phyloP scores from a whole-genome alignment of 2,113 vertebrate genomes.

The Willisornis vidua region DNA sequence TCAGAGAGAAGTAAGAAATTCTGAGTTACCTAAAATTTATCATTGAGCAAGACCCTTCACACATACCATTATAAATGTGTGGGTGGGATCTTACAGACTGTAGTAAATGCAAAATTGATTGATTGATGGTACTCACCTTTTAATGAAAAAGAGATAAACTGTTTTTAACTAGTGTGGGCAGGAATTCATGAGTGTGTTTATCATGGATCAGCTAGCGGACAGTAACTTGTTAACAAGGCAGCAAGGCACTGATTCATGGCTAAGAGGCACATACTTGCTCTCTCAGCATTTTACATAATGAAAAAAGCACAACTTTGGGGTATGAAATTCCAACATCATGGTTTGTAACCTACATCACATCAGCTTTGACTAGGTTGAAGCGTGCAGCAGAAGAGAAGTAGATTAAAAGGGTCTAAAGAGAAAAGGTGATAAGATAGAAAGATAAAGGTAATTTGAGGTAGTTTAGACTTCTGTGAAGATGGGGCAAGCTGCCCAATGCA shows the following conservation, averaged over 20 bases:
- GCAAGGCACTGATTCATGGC: background rate
- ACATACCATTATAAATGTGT: background rate
- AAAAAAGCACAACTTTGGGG: background rate
- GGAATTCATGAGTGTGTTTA: background rate
- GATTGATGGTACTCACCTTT: background rate
- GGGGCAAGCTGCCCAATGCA: background rate
- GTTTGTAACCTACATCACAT: background rate
- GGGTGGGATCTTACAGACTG: background rate
- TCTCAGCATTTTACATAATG: background rate
- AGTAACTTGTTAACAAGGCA: background rate
- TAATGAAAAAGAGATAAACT: background rate
- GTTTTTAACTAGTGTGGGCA: background rate
- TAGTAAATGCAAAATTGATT: background rate
- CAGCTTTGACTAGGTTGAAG: background rate
- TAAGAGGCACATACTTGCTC: background rate
- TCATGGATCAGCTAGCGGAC: background rate
- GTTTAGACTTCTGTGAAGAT: background rate
- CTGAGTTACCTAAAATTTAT: background rate
- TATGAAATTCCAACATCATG: background rate
- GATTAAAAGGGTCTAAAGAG: background rate
- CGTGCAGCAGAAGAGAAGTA: background rate
- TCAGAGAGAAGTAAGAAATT: background rate
- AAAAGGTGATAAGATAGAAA: background rate
- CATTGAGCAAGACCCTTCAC: background rate
- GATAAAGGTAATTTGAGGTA: background rate